Percentiles rank a stretch among this genome's conserved stretches.
Evolutionary conservation across 2,797 vertebrate species (phyloP).

Genomic region (Tinamus major): DNA sequence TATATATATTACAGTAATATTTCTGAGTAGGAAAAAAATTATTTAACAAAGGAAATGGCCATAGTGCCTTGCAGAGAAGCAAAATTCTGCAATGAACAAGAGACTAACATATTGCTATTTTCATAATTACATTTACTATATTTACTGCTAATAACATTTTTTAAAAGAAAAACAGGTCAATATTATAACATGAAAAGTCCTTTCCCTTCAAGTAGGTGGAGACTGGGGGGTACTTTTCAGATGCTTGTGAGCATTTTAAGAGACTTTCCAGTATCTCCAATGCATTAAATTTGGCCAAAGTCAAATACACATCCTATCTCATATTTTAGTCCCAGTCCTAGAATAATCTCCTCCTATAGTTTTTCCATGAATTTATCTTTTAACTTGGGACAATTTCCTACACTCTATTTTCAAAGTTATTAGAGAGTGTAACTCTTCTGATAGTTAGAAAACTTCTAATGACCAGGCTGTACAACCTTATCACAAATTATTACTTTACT

Average conservation of each 20-base stretch:
- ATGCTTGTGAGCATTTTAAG: neutral
- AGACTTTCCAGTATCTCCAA: neutral
- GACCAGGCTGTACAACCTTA: neutral
- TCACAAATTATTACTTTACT: neutral
- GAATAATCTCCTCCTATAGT: neutral
- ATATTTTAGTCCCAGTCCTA: neutral
- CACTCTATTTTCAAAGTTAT: neutral
- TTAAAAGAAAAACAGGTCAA: rapidly evolving
- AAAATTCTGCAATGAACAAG: neutral
- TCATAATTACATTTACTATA: neutral
- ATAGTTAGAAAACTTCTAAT: neutral
- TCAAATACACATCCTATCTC: neutral
- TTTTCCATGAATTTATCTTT: neutral
- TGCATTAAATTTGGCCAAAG: neutral
- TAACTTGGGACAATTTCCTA: neutral
- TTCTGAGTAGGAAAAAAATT: neutral
- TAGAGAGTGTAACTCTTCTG: neutral
- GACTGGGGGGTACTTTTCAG: neutral
- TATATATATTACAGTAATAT: too few relatives aligned
- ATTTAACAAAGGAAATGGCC: neutral
- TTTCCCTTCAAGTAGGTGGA: neutral
- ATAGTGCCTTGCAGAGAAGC: neutral
- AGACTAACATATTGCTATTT: neutral
- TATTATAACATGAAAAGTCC: neutral
- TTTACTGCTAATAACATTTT: neutral